A percentile compares a stretch with the other conserved stretches of the same genome.
phyloP scores from a whole-genome alignment of 2,113 vertebrate species.

The Pontoporia blainvillei region DNA sequence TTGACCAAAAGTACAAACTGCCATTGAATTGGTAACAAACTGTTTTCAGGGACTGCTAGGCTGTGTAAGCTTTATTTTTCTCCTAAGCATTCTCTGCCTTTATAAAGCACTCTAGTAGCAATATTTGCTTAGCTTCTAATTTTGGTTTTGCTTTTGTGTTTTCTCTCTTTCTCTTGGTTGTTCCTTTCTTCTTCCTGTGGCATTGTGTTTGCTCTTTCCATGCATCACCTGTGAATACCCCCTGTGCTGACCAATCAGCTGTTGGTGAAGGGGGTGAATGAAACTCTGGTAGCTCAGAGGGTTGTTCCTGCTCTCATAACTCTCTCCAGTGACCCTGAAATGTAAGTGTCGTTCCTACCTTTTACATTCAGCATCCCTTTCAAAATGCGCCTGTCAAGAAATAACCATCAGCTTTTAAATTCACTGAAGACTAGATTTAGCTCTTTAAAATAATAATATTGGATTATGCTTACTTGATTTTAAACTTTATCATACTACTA shows the following conservation, averaged over 20 bases:
- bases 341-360: conserved; percentile 94
- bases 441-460: neutral
- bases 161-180: conserved; percentile 80
- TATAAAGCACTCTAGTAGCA: conserved; percentile 81
- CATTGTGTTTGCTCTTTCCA: conserved; percentile 90
- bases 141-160: conserved; percentile 89
- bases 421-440: neutral
- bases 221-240: conserved; percentile 86
- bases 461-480: neutral
- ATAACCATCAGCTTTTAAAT: conserved; percentile 78
- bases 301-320: conserved; percentile 99
- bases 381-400: conserved; percentile 77
- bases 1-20: conserved; percentile 58
- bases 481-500: neutral
- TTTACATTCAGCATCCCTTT: conserved; percentile 81
- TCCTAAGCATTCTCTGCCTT: conserved; percentile 69
- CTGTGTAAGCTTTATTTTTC: conserved; percentile 73
- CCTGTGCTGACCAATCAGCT: conserved; percentile 93
- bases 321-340: conserved; percentile 99
- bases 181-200: conserved; percentile 85
- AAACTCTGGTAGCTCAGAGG: conserved; percentile 99
- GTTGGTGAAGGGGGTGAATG: conserved; percentile 99
- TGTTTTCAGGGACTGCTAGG: conserved; percentile 59
- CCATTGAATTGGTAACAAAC: neutral
- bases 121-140: conserved; percentile 88